Evolutionary conservation across 1,140 invertebrate genomes (phyloP), one percentile per base, ranked within the genome.

Genomic region (Daktulosphaira vitifoliae): DNA sequence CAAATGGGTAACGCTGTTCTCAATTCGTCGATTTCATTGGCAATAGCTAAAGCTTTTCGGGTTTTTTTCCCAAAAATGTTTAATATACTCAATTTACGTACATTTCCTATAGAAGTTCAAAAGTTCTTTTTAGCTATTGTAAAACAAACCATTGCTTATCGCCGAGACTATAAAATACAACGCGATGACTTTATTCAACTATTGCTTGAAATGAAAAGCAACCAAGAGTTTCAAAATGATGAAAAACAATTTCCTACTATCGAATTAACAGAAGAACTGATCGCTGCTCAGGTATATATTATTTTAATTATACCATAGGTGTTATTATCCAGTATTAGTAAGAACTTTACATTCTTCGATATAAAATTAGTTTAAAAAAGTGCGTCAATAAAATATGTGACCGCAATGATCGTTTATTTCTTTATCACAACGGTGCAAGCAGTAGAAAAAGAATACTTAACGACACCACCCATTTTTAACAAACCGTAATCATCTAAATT

Each of bases 271-370:
- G 42, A 54, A 38, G 67, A 67, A 15, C 25, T 65, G 16, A 59
- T 71, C 42, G 76, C 82, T 0, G 82, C 82, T 1, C 81, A 85
- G 72, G 76, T 78, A 1, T 80, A 83, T 38, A 76, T 84, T 33
- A 6, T 33, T 33, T 33, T 33, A 11, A 6, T 33, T 33, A 33
- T n/a, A n/a, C n/a, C n/a, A n/a, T n/a, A n/a, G n/a, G n/a, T n/a
- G n/a, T n/a, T n/a, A n/a, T n/a, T n/a, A n/a, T n/a, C n/a, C n/a
- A n/a, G n/a, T n/a, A n/a, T n/a, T n/a, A n/a, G n/a, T n/a, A n/a
- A n/a, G n/a, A n/a, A n/a, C n/a, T n/a, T n/a, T n/a, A n/a, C n/a
- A n/a, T n/a, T n/a, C n/a, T n/a, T n/a, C n/a, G n/a, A n/a, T n/a
- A n/a, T n/a, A n/a, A n/a, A n/a, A n/a, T n/a, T n/a, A n/a, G n/a